Conservation (phyloP, 2,797 vertebrate genomes). For the Oreochromis grahami region DNA sequence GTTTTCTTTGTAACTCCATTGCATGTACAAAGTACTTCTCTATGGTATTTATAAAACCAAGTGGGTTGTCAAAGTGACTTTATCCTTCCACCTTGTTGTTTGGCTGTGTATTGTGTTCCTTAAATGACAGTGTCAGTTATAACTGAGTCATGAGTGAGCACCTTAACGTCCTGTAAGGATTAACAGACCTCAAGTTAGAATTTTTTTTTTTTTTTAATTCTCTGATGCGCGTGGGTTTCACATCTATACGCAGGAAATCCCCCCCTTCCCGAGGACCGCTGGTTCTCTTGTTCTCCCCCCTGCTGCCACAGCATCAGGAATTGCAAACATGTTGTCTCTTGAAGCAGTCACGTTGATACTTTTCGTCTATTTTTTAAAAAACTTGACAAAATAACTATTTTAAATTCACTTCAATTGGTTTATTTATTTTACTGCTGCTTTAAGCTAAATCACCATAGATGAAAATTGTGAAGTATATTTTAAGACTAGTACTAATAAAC, state of each 20-base stretch:
- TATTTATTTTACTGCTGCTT: not conserved
- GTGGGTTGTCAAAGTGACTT: not conserved
- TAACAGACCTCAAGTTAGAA: too few species aligned
- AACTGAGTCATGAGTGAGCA: too few species aligned
- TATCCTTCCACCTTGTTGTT: too few species aligned
- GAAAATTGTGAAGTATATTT: not conserved
- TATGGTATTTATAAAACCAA: not conserved
- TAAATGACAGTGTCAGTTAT: too few species aligned
- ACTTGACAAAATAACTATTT: not conserved
- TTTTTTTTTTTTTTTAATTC: too few species aligned
- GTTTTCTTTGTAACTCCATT: not conserved
- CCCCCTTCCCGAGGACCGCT: not conserved
- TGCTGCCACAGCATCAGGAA: not conserved
- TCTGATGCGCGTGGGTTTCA: too few species aligned
- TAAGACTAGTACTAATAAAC: not conserved
- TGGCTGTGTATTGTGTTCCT: too few species aligned
- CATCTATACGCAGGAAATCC: too few species aligned
- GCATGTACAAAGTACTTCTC: too few species aligned
- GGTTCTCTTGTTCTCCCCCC: accelerated
- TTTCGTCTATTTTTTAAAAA: not conserved
- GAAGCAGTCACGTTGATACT: not conserved
- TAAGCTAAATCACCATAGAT: not conserved
- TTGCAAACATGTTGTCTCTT: not conserved
- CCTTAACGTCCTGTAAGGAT: too few species aligned
- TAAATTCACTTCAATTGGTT: not conserved